A percentile compares a stretch with the other conserved stretches of the same genome.
phyloP scores from a whole-genome alignment of 2,113 vertebrate species.

The Pachyramphus minor region DNA sequence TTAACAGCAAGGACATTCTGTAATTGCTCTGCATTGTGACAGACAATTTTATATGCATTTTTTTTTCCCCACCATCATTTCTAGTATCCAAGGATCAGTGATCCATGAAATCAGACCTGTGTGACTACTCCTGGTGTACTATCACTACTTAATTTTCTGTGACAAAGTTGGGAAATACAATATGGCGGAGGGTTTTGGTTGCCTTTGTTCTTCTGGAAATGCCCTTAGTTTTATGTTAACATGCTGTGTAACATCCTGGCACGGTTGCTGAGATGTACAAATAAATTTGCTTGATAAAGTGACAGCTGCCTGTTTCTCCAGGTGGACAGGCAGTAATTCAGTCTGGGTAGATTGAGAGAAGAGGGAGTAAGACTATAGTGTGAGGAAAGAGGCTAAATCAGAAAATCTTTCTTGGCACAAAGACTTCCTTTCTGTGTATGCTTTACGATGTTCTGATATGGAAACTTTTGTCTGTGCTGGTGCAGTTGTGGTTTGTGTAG shows the following conservation, averaged over 20 bases:
- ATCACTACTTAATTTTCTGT: constrained; percentile 1
- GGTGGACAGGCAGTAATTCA: not conserved
- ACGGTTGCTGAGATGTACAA: not conserved
- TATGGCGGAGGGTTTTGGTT: not conserved
- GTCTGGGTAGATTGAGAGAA: not conserved
- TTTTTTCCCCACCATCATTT: not conserved
- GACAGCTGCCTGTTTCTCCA: not conserved
- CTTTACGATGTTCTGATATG: not conserved
- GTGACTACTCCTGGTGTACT: not conserved
- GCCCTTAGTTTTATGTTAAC: not conserved
- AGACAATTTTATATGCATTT: not conserved
- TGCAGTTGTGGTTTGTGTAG: not conserved
- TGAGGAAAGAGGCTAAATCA: not conserved
- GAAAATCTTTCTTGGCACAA: not conserved
- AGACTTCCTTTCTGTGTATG: not conserved
- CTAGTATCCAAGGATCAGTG: not conserved
- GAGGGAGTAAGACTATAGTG: not conserved
- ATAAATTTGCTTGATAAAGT: not conserved
- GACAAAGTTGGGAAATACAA: not conserved
- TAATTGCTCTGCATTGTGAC: not conserved
- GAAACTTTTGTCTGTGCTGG: not conserved
- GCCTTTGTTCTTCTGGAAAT: not conserved
- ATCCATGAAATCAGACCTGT: not conserved
- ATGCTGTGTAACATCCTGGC: not conserved
- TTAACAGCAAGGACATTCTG: not conserved